phyloP scores from a whole-genome alignment of 2,797 vertebrate species.

The Mus spretus region DNA sequence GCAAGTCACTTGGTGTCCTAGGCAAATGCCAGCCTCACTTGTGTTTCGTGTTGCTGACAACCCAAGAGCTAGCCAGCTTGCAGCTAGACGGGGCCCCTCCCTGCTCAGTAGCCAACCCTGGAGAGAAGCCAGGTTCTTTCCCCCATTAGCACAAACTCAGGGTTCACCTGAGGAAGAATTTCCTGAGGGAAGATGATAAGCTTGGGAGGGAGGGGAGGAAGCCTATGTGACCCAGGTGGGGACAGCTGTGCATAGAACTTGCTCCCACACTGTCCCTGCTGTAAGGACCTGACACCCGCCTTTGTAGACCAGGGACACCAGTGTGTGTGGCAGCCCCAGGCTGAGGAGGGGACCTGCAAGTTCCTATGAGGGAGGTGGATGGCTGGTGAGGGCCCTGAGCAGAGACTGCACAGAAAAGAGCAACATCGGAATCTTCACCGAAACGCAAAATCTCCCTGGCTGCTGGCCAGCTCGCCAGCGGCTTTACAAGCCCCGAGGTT shows the following conservation, averaged over 20 bases:
- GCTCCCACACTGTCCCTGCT: background rate
- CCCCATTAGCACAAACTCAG: background rate
- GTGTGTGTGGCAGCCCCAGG: background rate
- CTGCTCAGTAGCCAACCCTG: background rate
- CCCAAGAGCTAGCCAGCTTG: background rate
- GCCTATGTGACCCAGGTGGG: background rate
- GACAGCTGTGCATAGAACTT: background rate
- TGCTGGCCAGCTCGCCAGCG: conserved; percentile 78
- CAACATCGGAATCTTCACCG: conserved; percentile 65
- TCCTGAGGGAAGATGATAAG: background rate
- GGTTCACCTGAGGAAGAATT: background rate
- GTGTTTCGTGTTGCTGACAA: background rate
- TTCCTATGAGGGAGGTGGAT: background rate
- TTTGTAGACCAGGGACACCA: background rate
- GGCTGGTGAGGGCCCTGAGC: background rate
- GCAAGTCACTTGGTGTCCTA: conserved; percentile 12
- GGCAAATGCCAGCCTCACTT: background rate
- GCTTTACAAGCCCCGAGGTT: conserved; percentile 74
- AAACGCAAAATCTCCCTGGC: conserved; percentile 68
- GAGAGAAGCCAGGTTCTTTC: background rate
- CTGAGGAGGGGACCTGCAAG: background rate
- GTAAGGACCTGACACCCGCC: background rate
- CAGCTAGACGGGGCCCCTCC: background rate
- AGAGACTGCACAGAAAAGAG: conserved; percentile 61
- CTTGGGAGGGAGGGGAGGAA: background rate